These are phyloP conservation scores for Polyploca ridens DNA, from an alignment of 2,888 invertebrate species.

Conservation along the genomic window DNA sequence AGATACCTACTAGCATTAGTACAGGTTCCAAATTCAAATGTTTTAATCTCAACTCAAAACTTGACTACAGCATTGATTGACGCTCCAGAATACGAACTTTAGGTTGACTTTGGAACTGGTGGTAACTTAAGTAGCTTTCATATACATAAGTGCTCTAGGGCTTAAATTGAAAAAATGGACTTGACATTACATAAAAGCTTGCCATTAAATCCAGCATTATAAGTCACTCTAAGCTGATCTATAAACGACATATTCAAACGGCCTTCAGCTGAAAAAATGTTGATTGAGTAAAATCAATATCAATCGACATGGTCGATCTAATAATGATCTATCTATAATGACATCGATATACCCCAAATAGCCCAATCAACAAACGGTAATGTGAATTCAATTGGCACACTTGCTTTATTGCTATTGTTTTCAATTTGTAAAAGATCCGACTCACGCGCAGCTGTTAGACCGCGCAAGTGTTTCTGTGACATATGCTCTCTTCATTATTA, in stretches of 20 bases:
- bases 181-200: too few relatives aligned
- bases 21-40: too few relatives aligned
- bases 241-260: neutral
- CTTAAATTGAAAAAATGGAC: too few relatives aligned
- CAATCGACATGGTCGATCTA: neutral
- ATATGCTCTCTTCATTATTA: neutral
- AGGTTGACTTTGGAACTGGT: too few relatives aligned
- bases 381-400: conserved; percentile 3
- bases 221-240: neutral
- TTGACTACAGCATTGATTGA: too few relatives aligned
- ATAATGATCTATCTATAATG: neutral
- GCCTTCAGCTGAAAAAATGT: neutral
- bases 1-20: too few relatives aligned
- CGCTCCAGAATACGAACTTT: too few relatives aligned
- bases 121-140: too few relatives aligned
- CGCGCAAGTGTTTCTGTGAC: neutral
- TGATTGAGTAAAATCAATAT: neutral
- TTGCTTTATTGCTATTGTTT: conserved; percentile 5
- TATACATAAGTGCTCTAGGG: too few relatives aligned
- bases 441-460: conserved; percentile 5
- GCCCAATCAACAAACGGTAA: neutral
- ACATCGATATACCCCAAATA: neutral
- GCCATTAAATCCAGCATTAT: too few relatives aligned
- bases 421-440: neutral
- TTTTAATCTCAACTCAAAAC: too few relatives aligned